Conservation (phyloP, 2,797 vertebrate genomes). For the Hozukius guyotensis region DNA sequence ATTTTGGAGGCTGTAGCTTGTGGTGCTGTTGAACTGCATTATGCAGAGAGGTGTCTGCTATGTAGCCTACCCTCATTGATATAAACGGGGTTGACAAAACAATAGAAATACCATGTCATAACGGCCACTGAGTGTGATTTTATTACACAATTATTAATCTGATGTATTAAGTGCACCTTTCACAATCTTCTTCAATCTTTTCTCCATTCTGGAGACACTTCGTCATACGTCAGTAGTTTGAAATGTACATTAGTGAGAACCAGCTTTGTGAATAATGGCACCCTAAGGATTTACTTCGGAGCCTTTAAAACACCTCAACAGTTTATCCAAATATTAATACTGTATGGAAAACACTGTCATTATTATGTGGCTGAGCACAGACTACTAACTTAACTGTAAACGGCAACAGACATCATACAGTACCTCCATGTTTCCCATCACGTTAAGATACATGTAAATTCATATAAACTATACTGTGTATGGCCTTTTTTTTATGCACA, state of each 20-base stretch:
- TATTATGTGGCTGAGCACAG: background rate
- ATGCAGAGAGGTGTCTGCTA: background rate
- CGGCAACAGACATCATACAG: background rate
- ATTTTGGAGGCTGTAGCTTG: background rate
- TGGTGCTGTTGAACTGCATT: background rate
- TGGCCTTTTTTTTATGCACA: background rate
- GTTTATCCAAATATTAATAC: background rate
- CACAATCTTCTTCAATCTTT: background rate
- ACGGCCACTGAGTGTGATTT: background rate
- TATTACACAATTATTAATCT: background rate
- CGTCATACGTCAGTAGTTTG: background rate
- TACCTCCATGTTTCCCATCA: background rate
- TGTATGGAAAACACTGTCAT: background rate
- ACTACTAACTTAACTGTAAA: background rate
- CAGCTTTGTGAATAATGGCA: background rate
- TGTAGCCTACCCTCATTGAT: background rate
- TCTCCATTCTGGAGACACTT: background rate
- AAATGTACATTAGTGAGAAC: background rate
- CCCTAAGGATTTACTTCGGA: background rate
- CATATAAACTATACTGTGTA: background rate
- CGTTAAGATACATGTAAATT: background rate
- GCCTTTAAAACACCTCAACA: background rate
- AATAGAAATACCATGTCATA: background rate
- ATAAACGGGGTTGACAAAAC: background rate
- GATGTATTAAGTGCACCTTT: background rate